Base-by-base conservation (phyloP, 2,797 vertebrate genomes). In the Artibeus jamaicensis region DNA sequence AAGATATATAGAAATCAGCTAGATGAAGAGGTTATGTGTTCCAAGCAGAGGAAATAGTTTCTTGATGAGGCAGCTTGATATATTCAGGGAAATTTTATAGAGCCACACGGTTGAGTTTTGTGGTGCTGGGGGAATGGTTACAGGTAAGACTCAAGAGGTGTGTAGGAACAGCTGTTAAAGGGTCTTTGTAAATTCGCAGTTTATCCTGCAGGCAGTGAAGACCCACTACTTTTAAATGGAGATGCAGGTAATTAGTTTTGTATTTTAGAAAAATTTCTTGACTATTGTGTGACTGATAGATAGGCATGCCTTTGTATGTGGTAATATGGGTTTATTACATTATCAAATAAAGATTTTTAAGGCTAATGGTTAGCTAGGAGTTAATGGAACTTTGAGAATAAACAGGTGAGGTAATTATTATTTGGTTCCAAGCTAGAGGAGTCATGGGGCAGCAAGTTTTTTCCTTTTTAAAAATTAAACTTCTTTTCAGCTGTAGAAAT, bases 401-500 rank as follows among this genome's bases (percentile, higher is more conserved):
- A 98, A 95, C 96, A 98, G 97, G 92, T 93, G 91, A 97, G 95
- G 96, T 97, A 96, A 96, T 97, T 97, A 96, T 97, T 96, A 98
- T 97, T 98, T 96, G 94, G 85, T 97, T 98, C 96, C 93, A 97
- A 98, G 96, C 82, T 98, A 96, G 95, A 95, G 96, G 96, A 98
- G 93, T 98, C 98, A 92, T 78, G 88, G 96, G 96, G 91, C 96
- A 98, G 97, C 95, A 98, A 97, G 96, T 97, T 98, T 95, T 95
- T 97, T 98, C 96, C 97, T 97, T 98, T 98, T 98, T 97, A 98
- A 98, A 97, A 95, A 97, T 96, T 98, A 95, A 98, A 97, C 97
- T 98, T 98, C 97, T 98, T 97, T 98, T 98, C 97, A 98, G 98
- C 98, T 99, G 98, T 96, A 98, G 98, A 98, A 98, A 98, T 98